A percentile compares a stretch with the other conserved stretches of the same genome.
Evolutionary conservation across 2,797 vertebrate species (phyloP).

Genomic region (Intellagama lesueurii): DNA sequence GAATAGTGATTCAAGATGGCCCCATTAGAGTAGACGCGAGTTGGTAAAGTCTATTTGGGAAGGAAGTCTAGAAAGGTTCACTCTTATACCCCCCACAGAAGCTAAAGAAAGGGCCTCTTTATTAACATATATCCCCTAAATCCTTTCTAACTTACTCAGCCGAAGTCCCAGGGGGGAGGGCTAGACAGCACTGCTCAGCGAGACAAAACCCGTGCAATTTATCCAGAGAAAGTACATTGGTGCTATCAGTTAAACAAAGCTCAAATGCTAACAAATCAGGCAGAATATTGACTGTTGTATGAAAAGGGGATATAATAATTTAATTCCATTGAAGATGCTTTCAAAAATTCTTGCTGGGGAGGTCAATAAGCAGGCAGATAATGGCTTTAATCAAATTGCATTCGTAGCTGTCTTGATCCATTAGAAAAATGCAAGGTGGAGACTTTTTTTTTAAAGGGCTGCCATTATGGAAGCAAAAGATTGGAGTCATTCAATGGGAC

Average conservation of each 20-base stretch:
- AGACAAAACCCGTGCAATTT: background rate
- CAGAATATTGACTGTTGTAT: conserved; percentile 9
- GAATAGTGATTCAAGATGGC: background rate
- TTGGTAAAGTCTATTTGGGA: background rate
- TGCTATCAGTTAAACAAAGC: background rate
- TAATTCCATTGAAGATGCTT: background rate
- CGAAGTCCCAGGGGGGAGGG: too few species aligned
- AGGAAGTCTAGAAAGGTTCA: background rate
- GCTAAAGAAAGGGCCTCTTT: background rate
- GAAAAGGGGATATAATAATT: background rate
- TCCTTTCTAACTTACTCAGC: background rate
- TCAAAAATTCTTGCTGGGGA: background rate
- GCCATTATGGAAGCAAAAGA: background rate
- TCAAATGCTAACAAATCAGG: background rate
- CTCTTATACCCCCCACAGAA: background rate
- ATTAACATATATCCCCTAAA: background rate
- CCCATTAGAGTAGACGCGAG: background rate
- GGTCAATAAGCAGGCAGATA: background rate
- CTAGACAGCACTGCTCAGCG: background rate
- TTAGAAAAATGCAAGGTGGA: background rate
- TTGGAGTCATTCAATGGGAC: background rate
- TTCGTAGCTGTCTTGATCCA: background rate
- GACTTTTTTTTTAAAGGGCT: too few species aligned
- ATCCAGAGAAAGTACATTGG: background rate
- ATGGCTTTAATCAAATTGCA: background rate